Evolutionary conservation across 1,140 invertebrate genomes (phyloP), one percentile per base, ranked within the genome.

Genomic region (Drosophila dunni): DNA sequence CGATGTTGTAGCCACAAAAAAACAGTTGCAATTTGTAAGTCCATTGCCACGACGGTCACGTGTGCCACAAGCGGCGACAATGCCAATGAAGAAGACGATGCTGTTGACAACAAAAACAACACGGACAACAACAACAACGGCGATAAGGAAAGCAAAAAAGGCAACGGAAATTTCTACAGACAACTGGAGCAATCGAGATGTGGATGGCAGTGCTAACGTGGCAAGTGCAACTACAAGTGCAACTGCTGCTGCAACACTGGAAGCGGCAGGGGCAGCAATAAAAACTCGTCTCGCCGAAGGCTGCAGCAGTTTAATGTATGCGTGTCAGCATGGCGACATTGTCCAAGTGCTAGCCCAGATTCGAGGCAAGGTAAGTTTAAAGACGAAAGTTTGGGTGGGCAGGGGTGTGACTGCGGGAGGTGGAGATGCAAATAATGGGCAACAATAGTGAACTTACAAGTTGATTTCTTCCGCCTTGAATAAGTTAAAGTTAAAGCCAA

Each of bases 261-360:
- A 51, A 10, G 58, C n/a, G 33, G n/a, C 54, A 10, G 58, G 10
- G 33, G n/a, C 54, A 10, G 58, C 68, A 33, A 66, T 74, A 75
- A 88, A 82, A 85, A 84, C 13, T 62, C 92, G 91, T 73, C 89
- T 94, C 72, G 93, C 93, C 65, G 94, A 94, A 75, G 94, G 94
- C 76, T 94, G 94, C 85, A 96, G 96, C 57, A 95, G 95, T 58
- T 94, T 98, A 83, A 98, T 98, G 97, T 96, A 97, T 93, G 97
- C 97, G 78, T 97, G 97, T 90, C 97, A 97, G 93, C 97, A 97
- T 91, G 94, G 94, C 78, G 93, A 95, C 88, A 93, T 95, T 86
- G 88, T 93, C 5, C 92, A 93, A 62, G 94, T 95, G 13, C 79
- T 94, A 15, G 93, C 92, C 79, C 78, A 94, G 44, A 81, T 94